These are phyloP conservation scores for Daktulosphaira vitifoliae DNA, from an alignment of 1,140 invertebrate genomes.

Conservation along the genomic window DNA sequence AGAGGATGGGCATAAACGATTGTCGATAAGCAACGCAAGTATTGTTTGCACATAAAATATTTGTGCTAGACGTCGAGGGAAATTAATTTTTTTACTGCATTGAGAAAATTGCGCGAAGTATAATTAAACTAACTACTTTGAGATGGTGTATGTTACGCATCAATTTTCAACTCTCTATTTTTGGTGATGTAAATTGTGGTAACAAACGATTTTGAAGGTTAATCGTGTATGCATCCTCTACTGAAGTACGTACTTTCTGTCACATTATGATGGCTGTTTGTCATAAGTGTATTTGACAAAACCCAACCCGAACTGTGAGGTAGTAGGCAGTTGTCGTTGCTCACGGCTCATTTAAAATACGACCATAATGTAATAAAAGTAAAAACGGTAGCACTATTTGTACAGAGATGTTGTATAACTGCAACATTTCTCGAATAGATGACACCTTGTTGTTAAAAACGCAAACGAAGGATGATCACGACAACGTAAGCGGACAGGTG, in stretches of 20 bases:
- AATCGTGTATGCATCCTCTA: not conserved
- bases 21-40: too few relatives aligned
- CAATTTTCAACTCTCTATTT: too few relatives aligned
- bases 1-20: too few relatives aligned
- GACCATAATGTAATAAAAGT: constrained; percentile 24
- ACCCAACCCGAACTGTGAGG: not conserved
- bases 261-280: not conserved
- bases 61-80: too few relatives aligned
- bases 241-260: too few relatives aligned
- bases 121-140: too few relatives aligned
- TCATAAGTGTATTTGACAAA: too few relatives aligned
- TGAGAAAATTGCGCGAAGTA: too few relatives aligned
- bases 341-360: constrained; percentile 30
- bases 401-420: constrained; percentile 2
- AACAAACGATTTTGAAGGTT: constrained; percentile 7
- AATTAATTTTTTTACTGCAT: too few relatives aligned
- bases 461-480: constrained; percentile 20
- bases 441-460: not conserved
- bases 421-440: not conserved
- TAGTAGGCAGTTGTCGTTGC: not conserved
- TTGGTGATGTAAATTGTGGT: not conserved
- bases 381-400: constrained; percentile 1
- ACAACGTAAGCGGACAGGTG: not conserved
- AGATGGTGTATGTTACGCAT: too few relatives aligned
- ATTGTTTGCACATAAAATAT: too few relatives aligned